Evolutionary conservation across 2,888 invertebrate species (phyloP), one percentile per base, ranked within the genome.

Genomic region (Brachylomia viminalis): DNA sequence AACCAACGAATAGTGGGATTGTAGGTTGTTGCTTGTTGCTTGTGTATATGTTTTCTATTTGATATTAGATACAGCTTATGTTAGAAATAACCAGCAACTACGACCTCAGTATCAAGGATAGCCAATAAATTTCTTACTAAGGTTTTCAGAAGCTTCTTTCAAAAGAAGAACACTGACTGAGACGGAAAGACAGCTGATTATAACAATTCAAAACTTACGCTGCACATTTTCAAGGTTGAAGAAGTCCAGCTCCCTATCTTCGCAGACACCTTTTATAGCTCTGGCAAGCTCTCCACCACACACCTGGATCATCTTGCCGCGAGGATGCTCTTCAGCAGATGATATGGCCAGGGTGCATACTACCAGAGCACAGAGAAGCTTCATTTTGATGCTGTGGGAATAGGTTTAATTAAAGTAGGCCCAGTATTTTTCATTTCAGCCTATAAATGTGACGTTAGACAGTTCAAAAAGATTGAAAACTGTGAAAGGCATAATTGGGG

Each of bases 211-310:
- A 42, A 42, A 42, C 73, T 79, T 73, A 79, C 82, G 56, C 45
- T 80, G 81, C 7, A 70, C 62, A 56, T 82, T 67, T 77, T 74
- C 75, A 17, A 65, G 64, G 33, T 82, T 75, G 30, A 79, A 71
- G 47, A 83, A 77, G 15, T 82, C 80, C 2, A 78, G 20, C 62
- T 83, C 78, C 10, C 81, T 75, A 23, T 82, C 64, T 13, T 71
- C 75, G 11, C 84, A 84, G 11, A 84, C 84, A 20, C 71, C 78
- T 23, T 72, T 47, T 75, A 81, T 20, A 27, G 83, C 79, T 7
- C 30, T 62, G 20, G 78, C 75, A 0, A 86, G 82, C 1, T 82
- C 75, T 0, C 66, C 58, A 0, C 85, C 85, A 5, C 85, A 86
- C 13, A 82, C 23, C 23, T 86, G 85, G 23, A 77, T 75, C 75